Evolutionary conservation across 2,888 invertebrate species (phyloP).

Genomic region (Beris chalybata): DNA sequence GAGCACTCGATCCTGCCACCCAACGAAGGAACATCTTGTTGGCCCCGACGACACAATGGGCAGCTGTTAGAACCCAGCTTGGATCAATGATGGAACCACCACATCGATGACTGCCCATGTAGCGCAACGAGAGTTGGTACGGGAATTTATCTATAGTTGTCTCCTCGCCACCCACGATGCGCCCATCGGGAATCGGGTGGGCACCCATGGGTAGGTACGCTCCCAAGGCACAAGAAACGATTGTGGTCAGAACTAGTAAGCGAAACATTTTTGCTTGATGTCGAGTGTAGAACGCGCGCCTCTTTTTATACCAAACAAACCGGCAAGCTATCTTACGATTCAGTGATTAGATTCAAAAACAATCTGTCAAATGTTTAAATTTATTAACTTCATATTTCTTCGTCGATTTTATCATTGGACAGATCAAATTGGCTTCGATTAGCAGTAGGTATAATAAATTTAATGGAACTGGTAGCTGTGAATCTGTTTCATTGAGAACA

Average conservation of each 20-base stretch:
- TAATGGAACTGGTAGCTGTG: too few species aligned
- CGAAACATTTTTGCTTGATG: conserved; percentile 19
- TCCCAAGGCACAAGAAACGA: conserved; percentile 11
- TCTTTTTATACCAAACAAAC: background rate
- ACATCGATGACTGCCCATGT: conserved; percentile 56
- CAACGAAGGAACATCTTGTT: background rate
- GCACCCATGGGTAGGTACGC: conserved; percentile 14
- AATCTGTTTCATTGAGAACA: too few species aligned
- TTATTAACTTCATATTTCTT: background rate
- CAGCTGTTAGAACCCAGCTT: conserved; percentile 14
- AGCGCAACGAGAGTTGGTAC: conserved; percentile 29
- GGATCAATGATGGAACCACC: conserved; percentile 57
- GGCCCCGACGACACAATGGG: conserved; percentile 17
- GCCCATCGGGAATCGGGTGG: conserved; percentile 18
- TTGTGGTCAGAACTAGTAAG: conserved; percentile 40
- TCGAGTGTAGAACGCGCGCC: too few species aligned
- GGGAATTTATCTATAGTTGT: conserved; percentile 31
- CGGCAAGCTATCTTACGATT: background rate
- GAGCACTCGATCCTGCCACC: conserved; percentile 57
- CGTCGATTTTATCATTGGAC: too few species aligned
- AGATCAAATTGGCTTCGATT: too few species aligned
- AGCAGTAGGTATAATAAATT: too few species aligned
- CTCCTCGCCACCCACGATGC: conserved; percentile 35
- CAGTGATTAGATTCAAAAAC: conserved; percentile 1
- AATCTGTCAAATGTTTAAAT: background rate